Conservation (phyloP, 2,888 invertebrate genomes). For the Philopedon plagiatum region DNA sequence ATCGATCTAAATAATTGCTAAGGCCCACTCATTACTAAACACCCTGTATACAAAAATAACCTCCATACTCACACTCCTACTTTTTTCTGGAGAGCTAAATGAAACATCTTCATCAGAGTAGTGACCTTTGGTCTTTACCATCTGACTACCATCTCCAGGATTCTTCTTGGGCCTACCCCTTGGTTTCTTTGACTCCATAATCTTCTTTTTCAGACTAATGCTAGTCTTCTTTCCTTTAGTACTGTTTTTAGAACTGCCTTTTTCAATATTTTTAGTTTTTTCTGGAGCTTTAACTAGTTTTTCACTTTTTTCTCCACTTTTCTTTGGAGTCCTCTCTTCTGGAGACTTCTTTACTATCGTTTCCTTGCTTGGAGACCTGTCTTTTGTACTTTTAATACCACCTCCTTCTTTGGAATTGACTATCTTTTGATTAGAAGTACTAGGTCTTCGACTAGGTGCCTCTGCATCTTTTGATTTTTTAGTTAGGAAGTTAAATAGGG, state of each 20-base stretch:
- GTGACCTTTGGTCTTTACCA: background rate
- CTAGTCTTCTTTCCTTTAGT: background rate
- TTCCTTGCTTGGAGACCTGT: background rate
- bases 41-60: too few species aligned
- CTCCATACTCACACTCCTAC: conserved; percentile 2
- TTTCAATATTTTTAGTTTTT: background rate
- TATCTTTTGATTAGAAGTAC: too few species aligned
- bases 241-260: background rate
- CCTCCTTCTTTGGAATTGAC: background rate
- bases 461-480: background rate
- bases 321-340: background rate
- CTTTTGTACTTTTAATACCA: background rate
- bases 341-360: background rate
- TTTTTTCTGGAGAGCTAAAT: background rate
- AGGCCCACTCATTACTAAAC: too few species aligned
- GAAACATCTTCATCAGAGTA: background rate
- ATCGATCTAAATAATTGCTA: too few species aligned
- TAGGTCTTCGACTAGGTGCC: too few species aligned
- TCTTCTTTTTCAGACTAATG: background rate
- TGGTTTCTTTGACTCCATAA: background rate
- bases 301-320: background rate
- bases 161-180: conserved; percentile 3
- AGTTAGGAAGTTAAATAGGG: background rate
- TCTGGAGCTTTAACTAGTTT: background rate
- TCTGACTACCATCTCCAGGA: background rate